Evolutionary conservation across 2,888 invertebrate species (phyloP), one percentile per base, ranked within the genome.

Genomic region (Cryptophagus acutangulus): DNA sequence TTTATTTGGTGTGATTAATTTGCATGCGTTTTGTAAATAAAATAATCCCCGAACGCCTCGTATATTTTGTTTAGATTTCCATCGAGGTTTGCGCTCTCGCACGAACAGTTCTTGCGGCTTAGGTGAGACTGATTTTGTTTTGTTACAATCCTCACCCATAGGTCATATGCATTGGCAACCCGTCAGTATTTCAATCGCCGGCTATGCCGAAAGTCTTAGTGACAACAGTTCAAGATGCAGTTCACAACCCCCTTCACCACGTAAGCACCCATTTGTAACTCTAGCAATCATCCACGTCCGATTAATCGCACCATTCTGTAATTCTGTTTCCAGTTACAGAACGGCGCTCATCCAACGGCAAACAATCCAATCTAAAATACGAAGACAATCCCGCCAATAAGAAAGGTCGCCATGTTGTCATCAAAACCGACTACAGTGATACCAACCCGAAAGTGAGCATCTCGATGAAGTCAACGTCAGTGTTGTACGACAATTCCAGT

Each of bases 71-170:
- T 48, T 52, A 55, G 51, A 51, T 54, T 33, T 42, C 20, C 36
- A 45, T 33, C 48, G 58, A 41, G 54, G 50, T 30, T 45, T 41
- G 42, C 66, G 69, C 26, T 63, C 66, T 34, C 65, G 71, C 40
- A 69, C 70, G 12, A 63, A 65, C 56, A 69, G 67, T 52, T 59
- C 61, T 6, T 53, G 61, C 38, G 65, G 69, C 13, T 41, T 58
- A 34, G 70, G 68, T 33, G 76, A 76, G 50, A 75, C 75, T 16
- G 75, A 76, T 52, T 75, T 72, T 54, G 73, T 76, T 41, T 60
- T 76, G 33, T 67, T 76, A 38, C 75, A 75, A 59, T 66, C 75
- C 2, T 75, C 73, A 33, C 75, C 75, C 9, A 60, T 74, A 29
- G 67, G 66, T 41, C 5, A 61, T 48, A 61, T 62, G 59, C 73